Percentiles rank a stretch among this genome's conserved stretches.
Evolutionary conservation across 2,113 vertebrate genomes (phyloP).

Genomic region (Hyla sarda): DNA sequence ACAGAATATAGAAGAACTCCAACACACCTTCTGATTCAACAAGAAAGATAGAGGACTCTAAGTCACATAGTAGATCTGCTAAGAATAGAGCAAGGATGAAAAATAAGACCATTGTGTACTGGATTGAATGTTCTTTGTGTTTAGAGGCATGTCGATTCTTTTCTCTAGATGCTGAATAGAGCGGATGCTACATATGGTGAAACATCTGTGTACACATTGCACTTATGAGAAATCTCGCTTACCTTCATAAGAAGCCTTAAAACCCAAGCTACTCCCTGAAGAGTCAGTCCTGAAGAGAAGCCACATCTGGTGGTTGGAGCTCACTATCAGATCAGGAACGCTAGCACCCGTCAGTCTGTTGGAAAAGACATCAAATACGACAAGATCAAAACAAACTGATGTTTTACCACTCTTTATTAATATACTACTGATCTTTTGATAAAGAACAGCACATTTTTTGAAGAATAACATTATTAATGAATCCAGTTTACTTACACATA

Average conservation of each 20-base stretch:
- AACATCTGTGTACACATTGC: slow-evolving; percentile 1
- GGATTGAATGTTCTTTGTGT: not conserved
- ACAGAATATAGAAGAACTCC: not conserved
- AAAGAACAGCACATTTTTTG: not conserved
- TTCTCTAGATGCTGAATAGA: not conserved
- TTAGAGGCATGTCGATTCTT: not conserved
- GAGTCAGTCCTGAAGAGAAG: slow-evolving; percentile 97
- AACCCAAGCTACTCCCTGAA: slow-evolving; percentile 91
- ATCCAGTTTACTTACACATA: slow-evolving; percentile 87
- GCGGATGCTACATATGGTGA: not conserved
- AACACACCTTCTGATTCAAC: not conserved
- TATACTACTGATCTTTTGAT: not conserved
- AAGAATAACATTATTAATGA: not conserved
- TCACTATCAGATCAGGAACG: slow-evolving; percentile 95
- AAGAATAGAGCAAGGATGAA: not conserved
- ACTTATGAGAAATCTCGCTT: slow-evolving; percentile 54
- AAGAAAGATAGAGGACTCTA: not conserved
- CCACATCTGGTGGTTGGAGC: slow-evolving; percentile 98
- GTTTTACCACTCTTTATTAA: not conserved
- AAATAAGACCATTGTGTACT: not conserved
- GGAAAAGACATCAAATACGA: slow-evolving; percentile 52
- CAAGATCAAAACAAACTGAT: not conserved
- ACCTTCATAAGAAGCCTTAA: slow-evolving; percentile 97
- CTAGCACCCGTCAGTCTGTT: slow-evolving; percentile 89
- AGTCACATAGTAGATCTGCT: not conserved